Evolutionary conservation across 2,888 invertebrate species (phyloP).

Genomic region (Calameuta filiformis): DNA sequence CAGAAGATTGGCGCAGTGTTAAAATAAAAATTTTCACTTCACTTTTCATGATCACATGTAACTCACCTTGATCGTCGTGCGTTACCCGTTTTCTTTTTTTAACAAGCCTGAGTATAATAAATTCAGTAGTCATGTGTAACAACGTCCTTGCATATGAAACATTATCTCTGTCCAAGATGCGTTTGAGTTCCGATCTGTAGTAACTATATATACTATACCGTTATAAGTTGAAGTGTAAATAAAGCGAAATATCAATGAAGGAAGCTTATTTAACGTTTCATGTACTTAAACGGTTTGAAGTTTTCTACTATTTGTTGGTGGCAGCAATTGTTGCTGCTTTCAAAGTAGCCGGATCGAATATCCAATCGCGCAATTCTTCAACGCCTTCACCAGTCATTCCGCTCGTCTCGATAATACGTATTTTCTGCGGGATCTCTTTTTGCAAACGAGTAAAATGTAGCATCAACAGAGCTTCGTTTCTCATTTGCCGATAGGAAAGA

Average conservation of each 20-base stretch:
- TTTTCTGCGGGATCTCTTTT: conserved; percentile 75
- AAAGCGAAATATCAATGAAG: conserved; percentile 21
- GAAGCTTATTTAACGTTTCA: not conserved
- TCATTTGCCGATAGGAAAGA: conserved; percentile 86
- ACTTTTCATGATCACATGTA: not conserved
- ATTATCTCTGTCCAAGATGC: not conserved
- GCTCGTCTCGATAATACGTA: conserved; percentile 79
- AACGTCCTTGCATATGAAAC: not conserved
- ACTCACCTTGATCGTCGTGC: not conserved
- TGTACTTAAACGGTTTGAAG: too few relatives aligned
- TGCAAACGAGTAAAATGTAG: conserved; percentile 79
- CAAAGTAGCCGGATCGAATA: conserved; percentile 49
- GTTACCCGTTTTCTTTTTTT: not conserved
- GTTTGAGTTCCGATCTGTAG: not conserved
- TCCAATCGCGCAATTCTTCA: conserved; percentile 75
- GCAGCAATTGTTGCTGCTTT: conserved; percentile 24
- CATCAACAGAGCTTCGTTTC: conserved; percentile 87
- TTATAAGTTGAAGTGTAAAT: conserved; percentile 43
- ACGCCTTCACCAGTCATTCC: conserved; percentile 79
- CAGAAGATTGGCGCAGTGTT: not conserved
- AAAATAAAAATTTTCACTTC: not conserved
- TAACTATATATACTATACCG: conserved; percentile 38
- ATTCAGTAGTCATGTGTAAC: not conserved
- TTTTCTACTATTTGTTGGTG: not conserved
- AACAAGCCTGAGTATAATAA: not conserved